phyloP scores from a whole-genome alignment of 53 echinoderm and acorn worm genomes.

The Apostichopus leukothele region DNA sequence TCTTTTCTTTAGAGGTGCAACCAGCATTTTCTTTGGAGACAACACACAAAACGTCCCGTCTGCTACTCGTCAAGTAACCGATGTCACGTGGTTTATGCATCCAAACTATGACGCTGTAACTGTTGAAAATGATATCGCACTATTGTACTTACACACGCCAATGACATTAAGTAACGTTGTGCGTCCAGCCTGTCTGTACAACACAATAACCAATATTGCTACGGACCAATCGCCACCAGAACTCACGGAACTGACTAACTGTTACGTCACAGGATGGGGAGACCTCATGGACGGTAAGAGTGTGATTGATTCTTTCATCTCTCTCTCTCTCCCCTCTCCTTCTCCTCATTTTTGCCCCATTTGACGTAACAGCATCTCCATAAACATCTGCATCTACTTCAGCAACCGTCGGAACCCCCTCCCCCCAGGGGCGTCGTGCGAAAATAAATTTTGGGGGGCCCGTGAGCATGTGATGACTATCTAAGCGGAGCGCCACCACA shows the following conservation, averaged over 20 bases:
- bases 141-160: slow-evolving; percentile 62
- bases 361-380: no score
- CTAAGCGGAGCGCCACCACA: no score
- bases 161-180: slow-evolving; percentile 62
- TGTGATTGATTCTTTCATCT: no score
- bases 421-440: no score
- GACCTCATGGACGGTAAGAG: slow-evolving; percentile 12
- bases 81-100: slow-evolving; percentile 13
- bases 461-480: no score
- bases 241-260: slow-evolving; percentile 26
- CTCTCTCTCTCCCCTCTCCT: no score
- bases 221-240: background rate
- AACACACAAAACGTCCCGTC: background rate
- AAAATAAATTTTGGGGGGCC: no score
- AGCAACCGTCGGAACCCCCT: no score
- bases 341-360: no score
- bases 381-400: no score
- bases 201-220: slow-evolving; percentile 46
- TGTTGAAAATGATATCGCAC: slow-evolving; percentile 62
- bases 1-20: background rate
- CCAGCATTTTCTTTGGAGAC: slow-evolving; percentile 1
- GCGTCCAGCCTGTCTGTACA: slow-evolving; percentile 70
- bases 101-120: slow-evolving; percentile 21
- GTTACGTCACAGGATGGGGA: slow-evolving; percentile 69
- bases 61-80: background rate